Evolutionary conservation across 2,888 invertebrate species (phyloP).

Genomic region (Apotomis betuletana): DNA sequence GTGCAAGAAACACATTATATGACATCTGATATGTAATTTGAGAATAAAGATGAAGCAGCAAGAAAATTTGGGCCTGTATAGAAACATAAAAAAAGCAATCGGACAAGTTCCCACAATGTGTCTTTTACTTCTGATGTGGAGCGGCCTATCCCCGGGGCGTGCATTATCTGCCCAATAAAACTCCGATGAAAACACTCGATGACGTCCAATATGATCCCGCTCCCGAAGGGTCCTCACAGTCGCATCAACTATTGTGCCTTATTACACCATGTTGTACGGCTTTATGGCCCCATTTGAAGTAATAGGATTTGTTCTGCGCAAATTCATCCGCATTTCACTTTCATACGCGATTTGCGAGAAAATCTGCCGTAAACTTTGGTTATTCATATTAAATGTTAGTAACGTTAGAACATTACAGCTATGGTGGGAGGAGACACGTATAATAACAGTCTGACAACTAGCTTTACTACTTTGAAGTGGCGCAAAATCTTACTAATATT

Average conservation of each 20-base stretch:
- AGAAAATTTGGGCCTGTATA: too few relatives aligned
- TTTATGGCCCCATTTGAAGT: slow-evolving; percentile 36
- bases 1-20: too few relatives aligned
- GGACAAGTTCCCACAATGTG: slow-evolving; percentile 36
- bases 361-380: slow-evolving; percentile 1
- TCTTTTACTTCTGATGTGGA: slow-evolving; percentile 61
- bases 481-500: too few relatives aligned
- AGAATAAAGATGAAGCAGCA: too few relatives aligned
- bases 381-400: too few relatives aligned
- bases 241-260: slow-evolving; percentile 66
- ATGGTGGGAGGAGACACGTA: too few relatives aligned
- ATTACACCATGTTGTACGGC: slow-evolving; percentile 53
- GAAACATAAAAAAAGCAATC: slow-evolving; percentile 41
- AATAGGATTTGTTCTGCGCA: slow-evolving; percentile 35
- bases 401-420: too few relatives aligned
- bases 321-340: slow-evolving; percentile 29
- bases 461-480: too few relatives aligned
- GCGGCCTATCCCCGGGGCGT: slow-evolving; percentile 67
- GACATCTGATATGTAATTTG: too few relatives aligned
- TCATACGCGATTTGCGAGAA: slow-evolving; percentile 13
- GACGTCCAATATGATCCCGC: slow-evolving; percentile 77
- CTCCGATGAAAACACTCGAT: slow-evolving; percentile 75
- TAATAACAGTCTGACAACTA: too few relatives aligned
- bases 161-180: slow-evolving; percentile 79
- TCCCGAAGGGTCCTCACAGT: slow-evolving; percentile 61